phyloP scores from a whole-genome alignment of 2,113 vertebrate genomes.

The Pomatorhinus ruficollis region DNA sequence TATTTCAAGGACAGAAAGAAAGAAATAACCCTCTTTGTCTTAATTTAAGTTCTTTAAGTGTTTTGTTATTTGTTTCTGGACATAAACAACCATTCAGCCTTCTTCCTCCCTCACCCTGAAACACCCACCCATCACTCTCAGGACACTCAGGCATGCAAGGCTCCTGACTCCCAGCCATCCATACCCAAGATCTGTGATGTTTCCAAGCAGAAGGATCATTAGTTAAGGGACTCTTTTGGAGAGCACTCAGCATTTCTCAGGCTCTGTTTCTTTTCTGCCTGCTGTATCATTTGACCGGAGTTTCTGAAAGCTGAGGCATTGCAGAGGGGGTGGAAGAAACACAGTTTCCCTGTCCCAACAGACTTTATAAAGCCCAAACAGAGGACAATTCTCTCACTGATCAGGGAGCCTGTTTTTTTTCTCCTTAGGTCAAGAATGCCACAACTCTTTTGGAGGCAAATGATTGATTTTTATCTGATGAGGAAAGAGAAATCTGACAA shows the following conservation, averaged over 20 bases:
- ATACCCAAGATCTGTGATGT: not conserved
- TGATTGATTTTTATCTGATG: not conserved
- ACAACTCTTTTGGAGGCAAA: not conserved
- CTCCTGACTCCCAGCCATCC: rapidly evolving
- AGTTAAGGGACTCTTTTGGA: not conserved
- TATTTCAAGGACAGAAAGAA: not conserved
- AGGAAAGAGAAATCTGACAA: not conserved
- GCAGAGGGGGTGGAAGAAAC: not conserved
- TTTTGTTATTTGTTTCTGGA: not conserved
- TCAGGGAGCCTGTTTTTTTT: rapidly evolving
- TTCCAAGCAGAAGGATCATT: not conserved
- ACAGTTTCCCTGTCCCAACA: not conserved
- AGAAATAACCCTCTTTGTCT: not conserved
- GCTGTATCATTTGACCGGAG: not conserved
- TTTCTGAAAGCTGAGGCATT: not conserved
- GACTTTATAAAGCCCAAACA: not conserved
- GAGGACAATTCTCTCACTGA: not conserved
- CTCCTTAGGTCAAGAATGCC: not conserved
- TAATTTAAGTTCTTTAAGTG: not conserved
- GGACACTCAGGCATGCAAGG: not conserved
- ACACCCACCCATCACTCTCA: not conserved
- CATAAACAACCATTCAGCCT: not conserved
- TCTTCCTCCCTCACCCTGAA: not conserved
- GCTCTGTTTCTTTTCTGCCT: constrained; percentile 35
- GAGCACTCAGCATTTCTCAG: not conserved